A percentile compares a stretch with the other conserved stretches of the same genome.
Evolutionary conservation across 2,797 vertebrate species (phyloP).

Genomic region (Pachyuromys duprasi): DNA sequence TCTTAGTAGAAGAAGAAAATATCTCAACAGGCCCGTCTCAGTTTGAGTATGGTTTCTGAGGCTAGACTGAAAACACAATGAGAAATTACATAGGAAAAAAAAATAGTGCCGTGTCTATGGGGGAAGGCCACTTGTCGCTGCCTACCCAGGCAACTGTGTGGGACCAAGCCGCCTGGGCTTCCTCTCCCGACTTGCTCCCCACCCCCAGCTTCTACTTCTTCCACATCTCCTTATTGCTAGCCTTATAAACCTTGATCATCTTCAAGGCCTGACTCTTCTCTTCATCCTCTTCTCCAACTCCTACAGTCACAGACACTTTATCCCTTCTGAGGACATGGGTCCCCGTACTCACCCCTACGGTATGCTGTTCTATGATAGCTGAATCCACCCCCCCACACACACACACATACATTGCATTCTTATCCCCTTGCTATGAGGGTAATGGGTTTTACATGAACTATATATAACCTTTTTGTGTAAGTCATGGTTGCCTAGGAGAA

Average conservation of each 20-base stretch:
- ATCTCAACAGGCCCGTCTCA: not conserved
- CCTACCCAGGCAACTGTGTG: not conserved
- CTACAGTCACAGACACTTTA: not conserved
- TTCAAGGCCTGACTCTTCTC: not conserved
- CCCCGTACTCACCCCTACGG: accelerated
- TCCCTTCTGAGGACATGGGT: not conserved
- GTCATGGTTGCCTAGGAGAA: not conserved
- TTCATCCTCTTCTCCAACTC: not conserved
- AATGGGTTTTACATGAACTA: not conserved
- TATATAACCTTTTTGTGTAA: not conserved
- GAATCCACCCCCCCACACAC: not conserved
- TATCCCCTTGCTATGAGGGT: not conserved
- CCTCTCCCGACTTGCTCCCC: not conserved
- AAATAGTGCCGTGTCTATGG: too few relatives aligned
- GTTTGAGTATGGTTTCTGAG: not conserved
- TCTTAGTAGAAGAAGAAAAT: not conserved
- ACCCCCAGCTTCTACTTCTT: not conserved
- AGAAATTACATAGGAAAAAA: not conserved
- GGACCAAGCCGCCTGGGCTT: not conserved
- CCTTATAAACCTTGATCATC: not conserved
- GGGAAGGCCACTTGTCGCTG: not conserved
- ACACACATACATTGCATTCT: accelerated
- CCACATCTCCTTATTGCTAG: not conserved
- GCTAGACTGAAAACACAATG: not conserved
- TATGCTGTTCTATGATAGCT: not conserved